Evolutionary conservation across 2,888 invertebrate species (phyloP), one percentile per base, ranked within the genome.

Genomic region (Rotaria macrura): DNA sequence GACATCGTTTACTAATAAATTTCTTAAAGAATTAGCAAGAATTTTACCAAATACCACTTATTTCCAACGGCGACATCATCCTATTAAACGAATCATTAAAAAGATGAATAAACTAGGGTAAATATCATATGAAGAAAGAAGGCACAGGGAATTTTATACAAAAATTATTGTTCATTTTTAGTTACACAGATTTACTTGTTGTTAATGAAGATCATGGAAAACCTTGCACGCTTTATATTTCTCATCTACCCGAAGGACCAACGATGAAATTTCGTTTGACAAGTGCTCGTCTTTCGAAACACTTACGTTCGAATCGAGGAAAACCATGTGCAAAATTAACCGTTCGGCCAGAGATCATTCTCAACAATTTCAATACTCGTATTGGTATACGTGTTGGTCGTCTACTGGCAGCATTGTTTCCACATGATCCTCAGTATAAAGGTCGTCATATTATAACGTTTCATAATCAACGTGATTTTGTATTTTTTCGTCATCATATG

Each of bases 401-500:
- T 88, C 95, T 97, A 95, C 92, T 98, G 87, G 91, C 96, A 23
- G 94, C 96, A 0, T 91, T 99, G 72, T 98, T 98, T 90, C 97
- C 97, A 91, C 95, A 96, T 91, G 94, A 95, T 91, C 98, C 99
- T 0, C 94, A 99, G 91, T 99, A 97, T 91, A 93, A 93, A 87
- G 98, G 98, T 0, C 93, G 96, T 7, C 93, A 97, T 87, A 96
- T 94, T 0, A 96, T 96, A 87, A 97, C 98, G 52, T 97, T 99
- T 91, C 99, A 99, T 91, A 99, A 99, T 92, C 99, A 99, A 91
- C 93, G 99, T 87, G 99, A 99, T 92, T 99, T 95, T 90, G 95
- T 99, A 88, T 99, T 99, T 92, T 97, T 99, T 90, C 93, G 99
- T 86, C 97, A 99, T 91, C 97, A 99, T 91, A 93, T 96, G 94